Evolutionary conservation across 2,113 vertebrate genomes (phyloP).

Genomic region (Tragelaphus buxtoni): DNA sequence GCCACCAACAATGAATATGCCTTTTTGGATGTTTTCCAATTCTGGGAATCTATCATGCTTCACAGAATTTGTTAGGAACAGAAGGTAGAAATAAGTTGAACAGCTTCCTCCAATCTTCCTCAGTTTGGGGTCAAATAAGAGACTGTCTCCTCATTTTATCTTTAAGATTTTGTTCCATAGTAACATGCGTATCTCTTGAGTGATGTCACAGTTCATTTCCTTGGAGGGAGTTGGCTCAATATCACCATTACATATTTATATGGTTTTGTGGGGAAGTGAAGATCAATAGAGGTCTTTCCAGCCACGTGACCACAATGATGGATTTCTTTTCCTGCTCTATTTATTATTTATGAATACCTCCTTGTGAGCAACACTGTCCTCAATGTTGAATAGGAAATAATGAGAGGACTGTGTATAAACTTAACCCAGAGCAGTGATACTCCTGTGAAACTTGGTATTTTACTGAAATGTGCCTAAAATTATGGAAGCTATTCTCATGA

Average conservation of each 20-base stretch:
- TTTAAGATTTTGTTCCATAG: neutral
- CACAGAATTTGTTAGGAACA: neutral
- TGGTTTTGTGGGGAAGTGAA: conserved; percentile 31
- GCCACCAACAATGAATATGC: neutral
- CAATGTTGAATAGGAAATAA: neutral
- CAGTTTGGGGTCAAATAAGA: neutral
- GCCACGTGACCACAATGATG: neutral
- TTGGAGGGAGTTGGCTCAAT: neutral
- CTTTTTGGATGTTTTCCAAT: neutral
- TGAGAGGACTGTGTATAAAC: neutral
- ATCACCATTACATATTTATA: conserved; percentile 49
- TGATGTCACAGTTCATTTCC: neutral
- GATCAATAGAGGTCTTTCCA: conserved; percentile 35
- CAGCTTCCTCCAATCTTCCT: neutral
- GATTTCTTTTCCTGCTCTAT: neutral
- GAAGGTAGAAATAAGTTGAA: neutral
- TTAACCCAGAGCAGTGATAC: neutral
- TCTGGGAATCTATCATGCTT: neutral
- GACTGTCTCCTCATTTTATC: neutral
- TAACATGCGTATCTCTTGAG: neutral
- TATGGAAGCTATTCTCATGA: neutral
- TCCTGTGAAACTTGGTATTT: neutral
- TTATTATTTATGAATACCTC: conserved; percentile 50
- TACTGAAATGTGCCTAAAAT: conserved; percentile 10
- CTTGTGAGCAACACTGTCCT: neutral